Percentiles rank a stretch among this genome's conserved stretches.
Evolutionary conservation across 2,797 vertebrate genomes (phyloP).

Genomic region (Spinus olivaceus): DNA sequence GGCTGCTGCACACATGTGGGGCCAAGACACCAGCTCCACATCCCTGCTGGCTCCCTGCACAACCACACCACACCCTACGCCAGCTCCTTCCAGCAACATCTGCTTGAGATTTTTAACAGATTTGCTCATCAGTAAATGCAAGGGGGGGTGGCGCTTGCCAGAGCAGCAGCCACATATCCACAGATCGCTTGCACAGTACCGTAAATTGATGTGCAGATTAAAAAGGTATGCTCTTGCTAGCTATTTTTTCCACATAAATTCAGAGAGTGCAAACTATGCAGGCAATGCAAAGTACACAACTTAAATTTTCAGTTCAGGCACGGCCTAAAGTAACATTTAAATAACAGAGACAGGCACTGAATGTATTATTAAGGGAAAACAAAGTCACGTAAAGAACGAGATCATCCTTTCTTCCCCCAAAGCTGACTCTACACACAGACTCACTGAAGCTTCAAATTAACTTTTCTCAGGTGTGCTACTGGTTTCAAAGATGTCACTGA

Average conservation of each 20-base stretch:
- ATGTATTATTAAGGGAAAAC: background rate
- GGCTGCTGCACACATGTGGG: background rate
- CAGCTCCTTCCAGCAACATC: slow-evolving; percentile 39
- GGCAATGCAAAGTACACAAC: background rate
- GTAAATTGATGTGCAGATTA: background rate
- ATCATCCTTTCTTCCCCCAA: background rate
- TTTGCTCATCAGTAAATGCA: slow-evolving; percentile 13
- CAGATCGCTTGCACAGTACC: background rate
- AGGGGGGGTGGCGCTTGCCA: background rate
- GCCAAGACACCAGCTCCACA: background rate
- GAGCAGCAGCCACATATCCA: background rate
- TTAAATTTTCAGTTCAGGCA: background rate
- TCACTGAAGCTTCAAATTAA: background rate
- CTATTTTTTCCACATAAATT: background rate
- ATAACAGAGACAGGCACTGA: background rate
- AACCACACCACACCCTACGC: background rate
- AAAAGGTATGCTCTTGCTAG: background rate
- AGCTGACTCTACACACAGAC: background rate
- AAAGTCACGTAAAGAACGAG: accelerated
- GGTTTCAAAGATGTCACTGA: background rate
- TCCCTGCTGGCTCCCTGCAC: background rate
- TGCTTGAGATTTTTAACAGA: slow-evolving; percentile 37
- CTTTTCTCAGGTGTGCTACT: background rate
- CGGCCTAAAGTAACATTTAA: background rate
- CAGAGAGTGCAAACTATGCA: background rate